Evolutionary conservation across 2,797 vertebrate species (phyloP), one percentile per base, ranked within the genome.

Genomic region (Bradypodion ventrale): DNA sequence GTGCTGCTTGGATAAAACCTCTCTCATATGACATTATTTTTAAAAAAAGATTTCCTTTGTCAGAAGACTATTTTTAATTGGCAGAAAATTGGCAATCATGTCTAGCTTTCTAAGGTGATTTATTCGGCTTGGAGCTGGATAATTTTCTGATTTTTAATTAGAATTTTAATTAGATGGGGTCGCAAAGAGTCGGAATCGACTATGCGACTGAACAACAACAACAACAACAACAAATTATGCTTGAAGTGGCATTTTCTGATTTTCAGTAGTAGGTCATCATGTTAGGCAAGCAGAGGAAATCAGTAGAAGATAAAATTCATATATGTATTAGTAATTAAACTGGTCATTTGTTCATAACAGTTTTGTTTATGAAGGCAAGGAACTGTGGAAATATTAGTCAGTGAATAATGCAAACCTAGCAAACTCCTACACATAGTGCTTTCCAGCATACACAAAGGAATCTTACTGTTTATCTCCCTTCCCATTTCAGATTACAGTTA

Each of bases 341-440:
- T 78, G 75, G 13, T 77, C 76, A 42, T 27, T 65, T 75, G 27
- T 32, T 27, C 60, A 5, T 65, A 74, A 74, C 32, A 23, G 63
- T 52, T 29, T 69, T 77, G 65, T 70, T 69, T 76, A 35, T 66
- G 42, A 83, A 77, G 1, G 44, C 25, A 82, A 82, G 19, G 19
- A 42, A 77, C 46, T n/a, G 27, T 44, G 21, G 16, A 70, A 32
- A 62, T 73, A 46, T 56, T 78, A 77, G 82, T 83, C 65, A 78
- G 37, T 37, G 13, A 40, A 68, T 69, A 25, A 69, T 77, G 21
- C 37, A 62, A 13, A 44, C 42, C 29, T 69, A 82, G 63, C 40
- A n/a, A 68, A 69, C 65, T 60, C 65, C 75, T 42, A 46, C 23
- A 60, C 19, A 32, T 44, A 25, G 49, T 56, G 46, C 23, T 35